Evolutionary conservation across 2,888 invertebrate species (phyloP).

Genomic region (Arrhopalites spinosus): DNA sequence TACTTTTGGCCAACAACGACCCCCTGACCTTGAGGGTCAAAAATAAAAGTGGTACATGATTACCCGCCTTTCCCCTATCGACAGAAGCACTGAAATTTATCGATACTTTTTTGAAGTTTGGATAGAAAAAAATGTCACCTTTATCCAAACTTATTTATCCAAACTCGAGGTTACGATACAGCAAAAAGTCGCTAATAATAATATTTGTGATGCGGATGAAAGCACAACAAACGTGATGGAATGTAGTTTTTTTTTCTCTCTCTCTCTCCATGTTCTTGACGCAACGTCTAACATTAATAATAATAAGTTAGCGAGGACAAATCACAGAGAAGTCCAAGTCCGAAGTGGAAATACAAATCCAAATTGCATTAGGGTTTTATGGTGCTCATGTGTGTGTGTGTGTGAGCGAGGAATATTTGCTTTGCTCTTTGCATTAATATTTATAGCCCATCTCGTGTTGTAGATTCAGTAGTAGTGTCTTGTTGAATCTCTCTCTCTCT

Average conservation of each 20-base stretch:
- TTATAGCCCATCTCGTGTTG: slow-evolving; percentile 5
- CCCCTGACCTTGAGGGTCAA: too few relatives aligned
- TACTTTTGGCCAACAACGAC: too few relatives aligned
- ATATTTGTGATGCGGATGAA: slow-evolving; percentile 1
- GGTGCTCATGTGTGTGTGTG: neutral
- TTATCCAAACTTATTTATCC: too few relatives aligned
- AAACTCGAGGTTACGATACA: too few relatives aligned
- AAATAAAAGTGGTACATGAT: too few relatives aligned
- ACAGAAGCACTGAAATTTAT: too few relatives aligned
- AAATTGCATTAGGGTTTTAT: slow-evolving; percentile 8
- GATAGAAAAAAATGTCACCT: too few relatives aligned
- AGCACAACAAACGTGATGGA: slow-evolving; percentile 17
- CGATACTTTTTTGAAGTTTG: too few relatives aligned
- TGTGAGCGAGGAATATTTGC: neutral
- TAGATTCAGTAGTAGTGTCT: neutral
- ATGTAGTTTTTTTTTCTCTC: slow-evolving; percentile 1
- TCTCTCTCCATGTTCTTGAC: neutral
- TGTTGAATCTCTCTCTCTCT: neutral
- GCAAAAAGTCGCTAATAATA: too few relatives aligned
- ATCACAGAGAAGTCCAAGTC: too few relatives aligned
- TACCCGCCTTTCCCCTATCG: too few relatives aligned
- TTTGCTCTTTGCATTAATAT: slow-evolving; percentile 15
- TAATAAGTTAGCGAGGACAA: slow-evolving; percentile 2
- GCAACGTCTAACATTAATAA: neutral
- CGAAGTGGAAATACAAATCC: neutral